phyloP scores from a whole-genome alignment of 2,888 invertebrate species.

The Vanessa cardui region DNA sequence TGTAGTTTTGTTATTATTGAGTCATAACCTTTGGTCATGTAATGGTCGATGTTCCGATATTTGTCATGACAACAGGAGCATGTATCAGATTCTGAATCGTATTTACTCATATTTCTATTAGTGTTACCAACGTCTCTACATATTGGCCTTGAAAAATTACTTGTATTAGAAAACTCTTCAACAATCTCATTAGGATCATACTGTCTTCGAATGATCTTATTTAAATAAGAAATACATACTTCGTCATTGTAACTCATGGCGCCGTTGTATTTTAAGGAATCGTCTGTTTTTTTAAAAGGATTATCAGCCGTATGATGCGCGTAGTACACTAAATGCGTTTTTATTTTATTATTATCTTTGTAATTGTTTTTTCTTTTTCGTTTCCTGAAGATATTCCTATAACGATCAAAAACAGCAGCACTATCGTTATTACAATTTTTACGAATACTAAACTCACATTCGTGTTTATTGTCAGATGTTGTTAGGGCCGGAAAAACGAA shows the following conservation, averaged over 20 bases:
- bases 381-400: constrained; percentile 44
- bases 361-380: constrained; percentile 44
- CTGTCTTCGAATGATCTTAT: constrained; percentile 57
- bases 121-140: constrained; percentile 54
- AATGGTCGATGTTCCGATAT: constrained; percentile 62
- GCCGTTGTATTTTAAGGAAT: background rate
- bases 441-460: constrained; percentile 15
- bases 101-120: constrained; percentile 17
- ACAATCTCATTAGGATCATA: constrained; percentile 51
- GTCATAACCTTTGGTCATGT: constrained; percentile 40
- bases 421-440: constrained; percentile 15
- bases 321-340: constrained; percentile 56
- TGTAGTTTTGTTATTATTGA: constrained; percentile 29
- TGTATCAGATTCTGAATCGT: constrained; percentile 57
- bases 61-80: constrained; percentile 63
- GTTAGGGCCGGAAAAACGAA: constrained; percentile 35
- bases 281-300: constrained; percentile 45
- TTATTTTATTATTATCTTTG: constrained; percentile 44
- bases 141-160: constrained; percentile 62
- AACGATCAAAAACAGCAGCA: constrained; percentile 14
- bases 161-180: constrained; percentile 52
- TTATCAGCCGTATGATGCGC: constrained; percentile 48
- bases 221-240: constrained; percentile 47
- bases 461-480: constrained; percentile 11
- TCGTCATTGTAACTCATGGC: constrained; percentile 10